These are phyloP conservation scores for Asteroscopus sphinx DNA, from an alignment of 2,888 invertebrate species.

Conservation along the genomic window DNA sequence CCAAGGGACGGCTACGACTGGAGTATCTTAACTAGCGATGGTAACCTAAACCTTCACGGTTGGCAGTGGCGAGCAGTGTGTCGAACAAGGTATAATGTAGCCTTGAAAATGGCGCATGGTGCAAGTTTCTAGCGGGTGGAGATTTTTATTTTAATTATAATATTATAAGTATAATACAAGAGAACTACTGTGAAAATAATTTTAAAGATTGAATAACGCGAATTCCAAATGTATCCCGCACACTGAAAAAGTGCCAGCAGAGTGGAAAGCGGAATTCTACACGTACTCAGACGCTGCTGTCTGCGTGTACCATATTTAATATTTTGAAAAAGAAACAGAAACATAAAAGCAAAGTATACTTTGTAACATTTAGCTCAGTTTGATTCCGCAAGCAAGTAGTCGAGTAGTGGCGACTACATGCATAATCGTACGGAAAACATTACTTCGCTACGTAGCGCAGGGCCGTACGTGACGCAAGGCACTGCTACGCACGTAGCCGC, in stretches of 20 bases:
- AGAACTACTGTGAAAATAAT: too few species aligned
- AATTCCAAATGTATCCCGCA: too few species aligned
- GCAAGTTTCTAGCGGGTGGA: constrained; percentile 41
- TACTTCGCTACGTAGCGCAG: not conserved
- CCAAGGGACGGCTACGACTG: constrained; percentile 1
- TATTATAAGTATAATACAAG: not conserved
- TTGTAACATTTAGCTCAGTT: too few species aligned
- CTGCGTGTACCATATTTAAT: too few species aligned
- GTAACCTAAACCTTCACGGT: constrained; percentile 82
- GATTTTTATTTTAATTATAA: not conserved
- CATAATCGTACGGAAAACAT: not conserved
- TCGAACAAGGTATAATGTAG: constrained; percentile 70
- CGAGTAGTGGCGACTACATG: not conserved
- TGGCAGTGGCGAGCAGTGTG: constrained; percentile 67
- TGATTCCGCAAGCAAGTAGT: not conserved
- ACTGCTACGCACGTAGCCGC: constrained; percentile 30
- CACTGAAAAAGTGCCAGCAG: too few species aligned
- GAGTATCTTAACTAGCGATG: constrained; percentile 23
- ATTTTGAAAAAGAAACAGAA: too few species aligned
- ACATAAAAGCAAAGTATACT: too few species aligned
- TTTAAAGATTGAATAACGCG: too few species aligned
- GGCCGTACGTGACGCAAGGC: not conserved
- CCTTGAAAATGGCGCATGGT: constrained; percentile 69
- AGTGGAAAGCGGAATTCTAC: too few species aligned
- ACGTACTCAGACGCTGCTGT: too few species aligned